Evolutionary conservation across 2,113 vertebrate species (phyloP).

Genomic region (Neolamprologus devosi): DNA sequence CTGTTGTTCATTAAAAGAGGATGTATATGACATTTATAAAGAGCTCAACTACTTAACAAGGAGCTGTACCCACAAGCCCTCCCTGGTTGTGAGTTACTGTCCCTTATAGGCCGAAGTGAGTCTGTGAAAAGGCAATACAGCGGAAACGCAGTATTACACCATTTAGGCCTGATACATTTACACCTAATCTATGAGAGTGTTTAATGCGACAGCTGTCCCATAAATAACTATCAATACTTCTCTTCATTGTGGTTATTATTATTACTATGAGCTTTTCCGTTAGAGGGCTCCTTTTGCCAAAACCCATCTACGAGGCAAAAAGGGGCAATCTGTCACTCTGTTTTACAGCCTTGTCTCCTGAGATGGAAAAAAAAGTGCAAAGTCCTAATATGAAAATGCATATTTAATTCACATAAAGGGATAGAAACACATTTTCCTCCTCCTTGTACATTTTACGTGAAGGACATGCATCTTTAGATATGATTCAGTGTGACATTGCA

Average conservation of each 20-base stretch:
- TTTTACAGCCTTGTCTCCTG: not conserved
- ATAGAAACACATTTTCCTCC: not conserved
- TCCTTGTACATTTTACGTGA: not conserved
- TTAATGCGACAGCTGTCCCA: slow-evolving; percentile 51
- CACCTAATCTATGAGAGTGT: slow-evolving; percentile 47
- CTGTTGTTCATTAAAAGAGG: slow-evolving; percentile 34
- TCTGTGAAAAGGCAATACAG: slow-evolving; percentile 52
- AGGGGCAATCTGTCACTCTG: slow-evolving; percentile 43
- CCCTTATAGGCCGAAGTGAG: slow-evolving; percentile 16
- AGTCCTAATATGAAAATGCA: slow-evolving; percentile 49
- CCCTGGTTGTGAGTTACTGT: slow-evolving; percentile 34
- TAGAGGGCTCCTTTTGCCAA: slow-evolving; percentile 38
- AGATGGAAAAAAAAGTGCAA: slow-evolving; percentile 14
- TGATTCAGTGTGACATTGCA: slow-evolving; percentile 30
- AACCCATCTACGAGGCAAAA: not conserved
- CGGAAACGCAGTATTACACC: slow-evolving; percentile 23
- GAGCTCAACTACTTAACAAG: slow-evolving; percentile 45
- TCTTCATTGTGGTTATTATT: slow-evolving; percentile 47
- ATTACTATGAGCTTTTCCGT: slow-evolving; percentile 36
- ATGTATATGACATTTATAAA: slow-evolving; percentile 58
- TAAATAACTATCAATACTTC: slow-evolving; percentile 59
- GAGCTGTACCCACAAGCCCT: not conserved
- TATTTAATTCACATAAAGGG: not conserved
- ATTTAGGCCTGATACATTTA: slow-evolving; percentile 47
- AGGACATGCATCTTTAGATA: not conserved